Base-by-base conservation (phyloP, 2,113 vertebrate species). In the Carlito syrichta region DNA sequence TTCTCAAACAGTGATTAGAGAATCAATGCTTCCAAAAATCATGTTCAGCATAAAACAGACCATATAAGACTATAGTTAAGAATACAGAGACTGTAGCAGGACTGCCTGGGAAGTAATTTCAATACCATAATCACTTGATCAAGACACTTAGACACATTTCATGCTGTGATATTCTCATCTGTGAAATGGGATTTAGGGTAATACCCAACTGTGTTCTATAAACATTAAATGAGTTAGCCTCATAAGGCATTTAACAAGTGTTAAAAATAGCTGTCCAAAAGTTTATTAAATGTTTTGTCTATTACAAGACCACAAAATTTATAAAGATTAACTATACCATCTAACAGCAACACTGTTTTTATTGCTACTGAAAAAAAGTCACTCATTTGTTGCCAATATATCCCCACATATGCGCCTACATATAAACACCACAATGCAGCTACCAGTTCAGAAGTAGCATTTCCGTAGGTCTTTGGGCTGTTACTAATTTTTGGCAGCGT, bases 351-450 rank as follows among this genome's bases (percentile, higher is more conserved):
- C 11, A 27, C 14, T 63, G 17, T 9, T 48, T 8, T 77, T 58
- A 17, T 25, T n/a, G 9, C 11, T 63, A n/a, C 43, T 66, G 52
- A 58, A 86, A 90, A 95, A 66, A 38, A n/a, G 10, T 40, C 20
- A 43, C 22, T n/a, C n/a, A n/a, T 10, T 45, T 50, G 10, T 45
- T 50, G 8, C 16, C 32, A 27, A n/a, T 25, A 14, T 32, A 40
- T 16, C 5, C 22, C 8, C 78, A 2, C 8, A 30, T 35, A 23
- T 1, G n/a, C 1, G 13, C 2, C 50, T 4, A 22, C 5, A 63
- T 3, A 13, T 27, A 68, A 17, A 48, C 16, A 25, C 7, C 6
- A 68, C 2, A 19, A 16, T n/a, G 14, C 38, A 43, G 22, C 13
- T 0, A 17, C 6, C 68, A 20, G 19, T 27, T 35, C 12, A 56